Evolutionary conservation across 1,140 invertebrate genomes (phyloP), one percentile per base, ranked within the genome.

Genomic region (Plutomurus gul): DNA sequence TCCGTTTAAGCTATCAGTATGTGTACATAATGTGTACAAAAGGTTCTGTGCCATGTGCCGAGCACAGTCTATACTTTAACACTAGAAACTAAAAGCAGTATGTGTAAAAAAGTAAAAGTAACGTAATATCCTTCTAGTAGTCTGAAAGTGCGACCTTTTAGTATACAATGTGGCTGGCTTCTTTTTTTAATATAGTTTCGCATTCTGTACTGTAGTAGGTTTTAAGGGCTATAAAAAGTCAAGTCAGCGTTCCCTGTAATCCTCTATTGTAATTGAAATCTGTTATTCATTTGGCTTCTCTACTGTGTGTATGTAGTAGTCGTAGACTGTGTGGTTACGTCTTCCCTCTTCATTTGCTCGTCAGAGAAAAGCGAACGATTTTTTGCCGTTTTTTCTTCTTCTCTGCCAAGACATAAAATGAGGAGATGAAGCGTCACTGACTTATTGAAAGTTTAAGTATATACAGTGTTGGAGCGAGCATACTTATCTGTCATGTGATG

Each of bases 241-340:
- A 65, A 33, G 56, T 65, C 56, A 65, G 56, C 56, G 25, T n/a
- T 65, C n/a, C n/a, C 30, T 18, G 56, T 65, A 65, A 33, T 65
- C 56, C 56, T 65, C 27, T 33, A 30, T 65, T n/a, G 56, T 65
- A 65, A 65, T 65, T 65, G 56, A 65, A 65, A 65, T 65, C 56
- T 65, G 56, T 65, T 65, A 65, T 65, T 65, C 56, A 65, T 65
- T 30, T 30, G 56, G 36, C 56, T 65, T 65, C 27, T 30, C 25
- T 65, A 30, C 36, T 1, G 43, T 47, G 43, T 47, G n/a, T 16
- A 18, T 47, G 6, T 4, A 18, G n/a, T 18, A 13, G 39, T 13
- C 20, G 56, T 65, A 65, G 56, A 65, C 22, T 60, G 10, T 4
- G 27, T 30, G 13, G 30, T 13, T 30, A n/a, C 56, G 25, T 43